These are phyloP conservation scores for Oryzias woworae DNA, from an alignment of 2,113 vertebrate genomes.

Conservation along the genomic window DNA sequence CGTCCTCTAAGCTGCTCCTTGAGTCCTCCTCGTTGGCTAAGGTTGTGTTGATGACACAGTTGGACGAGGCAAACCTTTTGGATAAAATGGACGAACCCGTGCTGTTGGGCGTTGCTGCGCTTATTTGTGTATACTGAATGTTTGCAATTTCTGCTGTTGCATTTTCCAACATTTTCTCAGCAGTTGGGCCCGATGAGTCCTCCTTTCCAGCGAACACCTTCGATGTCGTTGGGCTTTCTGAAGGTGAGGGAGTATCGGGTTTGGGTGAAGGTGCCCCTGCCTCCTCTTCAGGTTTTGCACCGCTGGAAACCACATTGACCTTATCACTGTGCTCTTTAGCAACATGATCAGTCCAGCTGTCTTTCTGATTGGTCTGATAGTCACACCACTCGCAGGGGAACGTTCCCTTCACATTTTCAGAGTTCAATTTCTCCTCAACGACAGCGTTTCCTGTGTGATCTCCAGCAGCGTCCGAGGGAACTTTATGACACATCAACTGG, in stretches of 20 bases:
- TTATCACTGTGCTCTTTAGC: constrained; percentile 95
- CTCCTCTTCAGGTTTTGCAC: constrained; percentile 83
- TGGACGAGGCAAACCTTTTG: constrained; percentile 86
- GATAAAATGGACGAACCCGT: constrained; percentile 86
- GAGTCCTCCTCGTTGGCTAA: constrained; percentile 86
- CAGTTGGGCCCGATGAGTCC: constrained; percentile 68
- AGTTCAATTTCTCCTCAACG: constrained; percentile 73
- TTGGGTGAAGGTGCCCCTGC: constrained; percentile 75
- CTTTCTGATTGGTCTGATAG: constrained; percentile 90
- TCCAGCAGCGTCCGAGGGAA: constrained; percentile 69
- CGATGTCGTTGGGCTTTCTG: constrained; percentile 81
- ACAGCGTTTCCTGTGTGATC: constrained; percentile 73
- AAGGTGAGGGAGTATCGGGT: constrained; percentile 77
- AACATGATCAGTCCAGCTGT: constrained; percentile 93
- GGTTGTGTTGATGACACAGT: constrained; percentile 81
- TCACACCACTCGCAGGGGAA: constrained; percentile 98
- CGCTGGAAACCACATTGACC: constrained; percentile 90
- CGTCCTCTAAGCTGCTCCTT: constrained; percentile 89
- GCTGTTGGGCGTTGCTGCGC: constrained; percentile 85
- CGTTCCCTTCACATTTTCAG: constrained; percentile 80
- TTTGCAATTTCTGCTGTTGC: constrained; percentile 80
- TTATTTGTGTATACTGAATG: constrained; percentile 86
- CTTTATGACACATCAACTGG: constrained; percentile 92
- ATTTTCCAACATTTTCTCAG: constrained; percentile 78
- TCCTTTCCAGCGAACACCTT: constrained; percentile 80